A percentile compares a stretch with the other conserved stretches of the same genome.
phyloP scores from a whole-genome alignment of 2,888 invertebrate genomes.

The Allacma fusca region DNA sequence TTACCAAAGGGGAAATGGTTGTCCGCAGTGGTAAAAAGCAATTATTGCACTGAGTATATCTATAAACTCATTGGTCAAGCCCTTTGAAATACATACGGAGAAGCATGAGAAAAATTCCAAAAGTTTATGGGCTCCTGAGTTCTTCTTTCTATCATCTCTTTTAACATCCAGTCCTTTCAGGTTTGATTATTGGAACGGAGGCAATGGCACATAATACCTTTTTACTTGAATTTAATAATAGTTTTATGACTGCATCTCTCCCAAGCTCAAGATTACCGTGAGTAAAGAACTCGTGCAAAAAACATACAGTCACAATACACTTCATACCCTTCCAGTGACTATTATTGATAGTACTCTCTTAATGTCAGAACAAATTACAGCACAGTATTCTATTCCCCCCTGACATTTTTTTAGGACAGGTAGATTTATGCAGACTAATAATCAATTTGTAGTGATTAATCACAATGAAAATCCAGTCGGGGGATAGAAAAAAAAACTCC shows the following conservation, averaged over 20 bases:
- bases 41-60: not conserved
- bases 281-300: no score
- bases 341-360: no score
- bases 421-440: no score
- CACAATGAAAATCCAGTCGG: not conserved
- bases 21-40: not conserved
- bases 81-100: not conserved
- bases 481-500: not conserved
- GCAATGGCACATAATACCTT: not conserved
- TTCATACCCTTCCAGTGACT: no score
- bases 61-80: slow-evolving; percentile 6
- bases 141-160: not conserved
- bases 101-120: not conserved
- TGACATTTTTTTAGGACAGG: no score
- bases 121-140: not conserved
- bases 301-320: no score
- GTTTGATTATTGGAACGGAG: not conserved
- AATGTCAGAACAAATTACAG: no score
- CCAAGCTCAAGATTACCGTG: no score
- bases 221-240: not conserved
- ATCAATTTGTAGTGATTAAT: not conserved
- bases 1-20: not conserved
- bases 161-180: not conserved
- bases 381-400: no score
- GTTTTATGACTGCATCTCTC: not conserved